Evolutionary conservation across 2,888 invertebrate genomes (phyloP).

Genomic region (Calameuta idolon): DNA sequence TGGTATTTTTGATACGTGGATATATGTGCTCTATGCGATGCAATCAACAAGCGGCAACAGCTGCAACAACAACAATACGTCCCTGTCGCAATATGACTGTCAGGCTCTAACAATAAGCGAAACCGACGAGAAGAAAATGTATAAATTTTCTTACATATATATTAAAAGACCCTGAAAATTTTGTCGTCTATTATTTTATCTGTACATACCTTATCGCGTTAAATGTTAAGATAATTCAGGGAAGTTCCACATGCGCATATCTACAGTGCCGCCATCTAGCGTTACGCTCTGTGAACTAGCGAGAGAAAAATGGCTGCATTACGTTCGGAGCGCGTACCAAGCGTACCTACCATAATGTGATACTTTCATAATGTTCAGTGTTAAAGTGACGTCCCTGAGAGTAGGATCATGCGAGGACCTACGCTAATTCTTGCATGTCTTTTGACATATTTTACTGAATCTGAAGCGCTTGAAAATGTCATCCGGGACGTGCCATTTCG

Average conservation of each 20-base stretch:
- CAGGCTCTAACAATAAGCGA: background rate
- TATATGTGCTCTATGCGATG: background rate
- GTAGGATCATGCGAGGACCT: too few relatives aligned
- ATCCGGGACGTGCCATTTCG: too few relatives aligned
- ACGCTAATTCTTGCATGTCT: too few relatives aligned
- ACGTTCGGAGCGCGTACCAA: too few relatives aligned
- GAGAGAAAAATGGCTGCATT: too few relatives aligned
- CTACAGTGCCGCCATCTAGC: background rate
- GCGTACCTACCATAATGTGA: too few relatives aligned
- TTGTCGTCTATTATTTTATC: background rate
- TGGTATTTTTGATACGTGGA: constrained; percentile 8
- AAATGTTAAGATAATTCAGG: background rate
- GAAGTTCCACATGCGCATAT: background rate
- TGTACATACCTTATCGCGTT: background rate
- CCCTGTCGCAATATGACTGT: background rate
- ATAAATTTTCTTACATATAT: background rate
- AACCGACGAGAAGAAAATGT: background rate
- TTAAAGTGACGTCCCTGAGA: too few relatives aligned
- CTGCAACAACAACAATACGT: background rate
- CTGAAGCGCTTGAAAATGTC: too few relatives aligned
- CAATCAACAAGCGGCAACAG: background rate
- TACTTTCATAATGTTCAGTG: too few relatives aligned
- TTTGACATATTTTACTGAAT: too few relatives aligned
- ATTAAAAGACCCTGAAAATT: background rate
- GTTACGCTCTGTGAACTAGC: too few relatives aligned